These are phyloP conservation scores for Enteromius fasciolatus DNA, from an alignment of 2,797 vertebrate genomes.

Conservation along the genomic window DNA sequence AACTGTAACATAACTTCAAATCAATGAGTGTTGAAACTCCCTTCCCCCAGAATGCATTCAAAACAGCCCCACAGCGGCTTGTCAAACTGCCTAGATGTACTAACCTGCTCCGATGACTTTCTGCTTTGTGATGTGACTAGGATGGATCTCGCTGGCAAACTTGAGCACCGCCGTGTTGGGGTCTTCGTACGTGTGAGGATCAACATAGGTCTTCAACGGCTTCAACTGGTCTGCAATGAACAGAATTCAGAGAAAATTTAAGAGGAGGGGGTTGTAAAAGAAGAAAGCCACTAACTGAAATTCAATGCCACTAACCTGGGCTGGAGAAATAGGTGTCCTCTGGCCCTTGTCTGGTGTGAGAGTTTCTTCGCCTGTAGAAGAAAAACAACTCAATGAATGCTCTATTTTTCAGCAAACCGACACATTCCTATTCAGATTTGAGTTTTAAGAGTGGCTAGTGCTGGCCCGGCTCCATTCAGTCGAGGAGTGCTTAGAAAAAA, in stretches of 20 bases:
- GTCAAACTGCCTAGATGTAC: conserved; percentile 64
- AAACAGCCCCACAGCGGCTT: conserved; percentile 54
- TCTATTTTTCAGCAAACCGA: conserved; percentile 37
- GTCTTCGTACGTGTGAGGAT: conserved; percentile 97
- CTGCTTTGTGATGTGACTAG: conserved; percentile 88
- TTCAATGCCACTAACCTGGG: conserved; percentile 79
- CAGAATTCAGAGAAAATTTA: conserved; percentile 26
- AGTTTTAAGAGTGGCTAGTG: conserved; percentile 60
- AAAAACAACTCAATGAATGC: conserved; percentile 47
- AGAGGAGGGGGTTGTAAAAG: background rate
- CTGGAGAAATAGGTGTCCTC: conserved; percentile 95
- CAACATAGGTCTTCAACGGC: conserved; percentile 95
- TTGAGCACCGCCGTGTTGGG: conserved; percentile 94
- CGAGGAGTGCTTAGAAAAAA: conserved; percentile 64
- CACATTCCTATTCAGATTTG: conserved; percentile 51
- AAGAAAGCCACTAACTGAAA: conserved; percentile 3
- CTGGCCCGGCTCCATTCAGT: conserved; percentile 64
- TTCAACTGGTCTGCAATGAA: conserved; percentile 88
- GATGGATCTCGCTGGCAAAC: conserved; percentile 95
- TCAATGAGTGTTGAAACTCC: conserved; percentile 63
- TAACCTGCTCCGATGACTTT: conserved; percentile 97
- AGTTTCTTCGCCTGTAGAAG: conserved; percentile 78
- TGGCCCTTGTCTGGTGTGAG: conserved; percentile 81
- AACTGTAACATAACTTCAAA: conserved; percentile 55
- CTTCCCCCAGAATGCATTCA: conserved; percentile 48